Percentiles rank a stretch among this genome's conserved stretches.
Evolutionary conservation across 2,888 invertebrate genomes (phyloP).

Genomic region (Conops quadrifasciatus): DNA sequence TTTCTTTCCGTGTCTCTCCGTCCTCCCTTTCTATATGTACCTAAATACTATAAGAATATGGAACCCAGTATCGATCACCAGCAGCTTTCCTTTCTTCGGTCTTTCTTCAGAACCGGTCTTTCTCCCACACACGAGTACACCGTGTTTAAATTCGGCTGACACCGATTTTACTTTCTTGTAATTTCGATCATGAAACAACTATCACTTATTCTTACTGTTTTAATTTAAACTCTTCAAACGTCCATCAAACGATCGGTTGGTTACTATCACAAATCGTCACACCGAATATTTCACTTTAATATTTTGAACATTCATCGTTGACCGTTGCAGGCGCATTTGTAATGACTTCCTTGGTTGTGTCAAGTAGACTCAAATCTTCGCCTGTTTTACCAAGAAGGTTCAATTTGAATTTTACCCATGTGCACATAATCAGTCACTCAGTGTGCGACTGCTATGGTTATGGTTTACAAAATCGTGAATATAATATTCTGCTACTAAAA

Average conservation of each 20-base stretch:
- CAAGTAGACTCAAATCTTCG: background rate
- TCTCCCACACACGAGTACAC: background rate
- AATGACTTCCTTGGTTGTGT: background rate
- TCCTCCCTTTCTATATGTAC: no score
- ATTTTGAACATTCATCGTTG: conserved; percentile 17
- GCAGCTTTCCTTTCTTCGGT: background rate
- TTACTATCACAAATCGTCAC: no score
- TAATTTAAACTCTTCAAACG: no score
- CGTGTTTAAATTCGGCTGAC: background rate
- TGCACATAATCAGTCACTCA: background rate
- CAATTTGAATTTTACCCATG: no score
- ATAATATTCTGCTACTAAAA: no score
- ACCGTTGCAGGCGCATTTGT: conserved; percentile 8
- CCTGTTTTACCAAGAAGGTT: no score
- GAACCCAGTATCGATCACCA: no score
- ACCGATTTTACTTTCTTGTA: background rate
- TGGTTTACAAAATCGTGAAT: no score
- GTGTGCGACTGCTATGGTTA: background rate
- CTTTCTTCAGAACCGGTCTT: background rate
- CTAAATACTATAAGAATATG: no score
- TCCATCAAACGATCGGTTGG: no score
- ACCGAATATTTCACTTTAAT: no score
- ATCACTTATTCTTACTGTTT: background rate
- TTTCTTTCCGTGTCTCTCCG: no score
- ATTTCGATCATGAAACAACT: background rate